Conservation (phyloP, 2,113 vertebrate species). For the Ranitomeya variabilis region DNA sequence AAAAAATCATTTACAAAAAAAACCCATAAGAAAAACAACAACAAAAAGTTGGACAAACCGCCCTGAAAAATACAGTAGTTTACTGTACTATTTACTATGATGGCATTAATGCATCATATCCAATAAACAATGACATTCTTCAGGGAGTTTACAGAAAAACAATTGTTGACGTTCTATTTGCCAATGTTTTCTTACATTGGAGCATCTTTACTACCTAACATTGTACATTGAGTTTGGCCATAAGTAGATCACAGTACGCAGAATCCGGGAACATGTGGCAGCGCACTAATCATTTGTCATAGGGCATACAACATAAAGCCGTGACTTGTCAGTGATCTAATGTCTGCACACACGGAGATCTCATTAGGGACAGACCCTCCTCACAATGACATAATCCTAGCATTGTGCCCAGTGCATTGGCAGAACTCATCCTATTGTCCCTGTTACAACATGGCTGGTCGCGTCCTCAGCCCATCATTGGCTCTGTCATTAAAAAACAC, state of each 20-base stretch:
- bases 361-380: background rate
- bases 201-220: background rate
- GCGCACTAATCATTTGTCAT: background rate
- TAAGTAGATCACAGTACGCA: background rate
- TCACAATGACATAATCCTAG: constrained; percentile 1
- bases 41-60: too few relatives aligned
- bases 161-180: too few relatives aligned
- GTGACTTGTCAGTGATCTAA: background rate
- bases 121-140: too few relatives aligned
- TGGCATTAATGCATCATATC: too few relatives aligned
- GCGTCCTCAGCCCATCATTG: background rate
- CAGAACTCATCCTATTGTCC: background rate
- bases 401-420: background rate
- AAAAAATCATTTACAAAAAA: too few relatives aligned
- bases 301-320: background rate
- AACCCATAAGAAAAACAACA: too few relatives aligned
- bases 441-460: background rate
- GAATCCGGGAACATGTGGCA: background rate
- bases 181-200: background rate
- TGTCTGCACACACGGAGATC: background rate
- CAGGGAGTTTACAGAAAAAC: too few relatives aligned
- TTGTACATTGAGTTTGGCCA: background rate
- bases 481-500: background rate
- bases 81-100: too few relatives aligned
- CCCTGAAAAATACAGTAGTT: too few relatives aligned